phyloP scores from a whole-genome alignment of 2,888 invertebrate species.

The Xestia ashworthii region DNA sequence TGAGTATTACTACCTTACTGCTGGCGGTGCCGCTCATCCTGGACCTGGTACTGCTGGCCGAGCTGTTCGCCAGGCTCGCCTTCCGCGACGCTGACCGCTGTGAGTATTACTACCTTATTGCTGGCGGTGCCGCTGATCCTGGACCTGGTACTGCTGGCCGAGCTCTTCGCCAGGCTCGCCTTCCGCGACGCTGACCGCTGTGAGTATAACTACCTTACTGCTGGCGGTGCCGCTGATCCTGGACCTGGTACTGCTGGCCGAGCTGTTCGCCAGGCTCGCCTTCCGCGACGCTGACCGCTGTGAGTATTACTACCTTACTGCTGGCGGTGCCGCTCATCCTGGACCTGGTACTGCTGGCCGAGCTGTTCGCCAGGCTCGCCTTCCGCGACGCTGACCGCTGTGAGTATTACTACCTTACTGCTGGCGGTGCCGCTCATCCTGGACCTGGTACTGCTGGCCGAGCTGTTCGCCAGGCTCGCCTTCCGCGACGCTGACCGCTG shows the following conservation, averaged over 20 bases:
- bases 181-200: constrained; percentile 87
- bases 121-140: constrained; percentile 98
- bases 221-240: constrained; percentile 98
- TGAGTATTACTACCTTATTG: constrained; percentile 75
- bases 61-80: constrained; percentile 95
- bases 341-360: constrained; percentile 96
- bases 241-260: constrained; percentile 96
- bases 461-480: constrained; percentile 95
- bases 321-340: constrained; percentile 98
- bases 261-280: constrained; percentile 95
- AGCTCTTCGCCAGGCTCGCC: constrained; percentile 95
- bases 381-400: constrained; percentile 87
- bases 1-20: constrained; percentile 79
- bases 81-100: constrained; percentile 87
- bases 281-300: constrained; percentile 87
- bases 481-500: constrained; percentile 87
- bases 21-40: constrained; percentile 98
- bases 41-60: constrained; percentile 96
- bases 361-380: constrained; percentile 95
- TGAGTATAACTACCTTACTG: constrained; percentile 79
- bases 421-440: constrained; percentile 98
- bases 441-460: constrained; percentile 96
- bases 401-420: constrained; percentile 79
- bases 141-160: constrained; percentile 96
- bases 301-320: constrained; percentile 79